Evolutionary conservation across 2,888 invertebrate genomes (phyloP).

Genomic region (Mesorhabditis sp.): DNA sequence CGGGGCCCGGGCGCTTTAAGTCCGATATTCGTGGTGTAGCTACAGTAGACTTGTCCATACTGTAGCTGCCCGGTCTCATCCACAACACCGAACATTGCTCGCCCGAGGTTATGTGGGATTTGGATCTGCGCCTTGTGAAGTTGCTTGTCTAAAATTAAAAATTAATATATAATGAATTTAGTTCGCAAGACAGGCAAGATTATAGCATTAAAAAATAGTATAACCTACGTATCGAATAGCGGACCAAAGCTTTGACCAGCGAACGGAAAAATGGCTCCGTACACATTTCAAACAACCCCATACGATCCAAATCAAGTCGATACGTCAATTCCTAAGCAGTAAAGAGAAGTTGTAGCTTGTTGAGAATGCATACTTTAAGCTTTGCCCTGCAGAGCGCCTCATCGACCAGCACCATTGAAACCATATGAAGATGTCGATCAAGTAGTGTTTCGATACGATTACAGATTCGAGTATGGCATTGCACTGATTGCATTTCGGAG

Average conservation of each 20-base stretch:
- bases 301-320: slow-evolving; percentile 25
- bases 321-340: slow-evolving; percentile 27
- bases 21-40: slow-evolving; percentile 33
- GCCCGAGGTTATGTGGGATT: slow-evolving; percentile 28
- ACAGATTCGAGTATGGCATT: slow-evolving; percentile 38
- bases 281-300: slow-evolving; percentile 24
- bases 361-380: slow-evolving; percentile 20
- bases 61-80: slow-evolving; percentile 50
- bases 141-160: slow-evolving; percentile 13
- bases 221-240: slow-evolving; percentile 27
- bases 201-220: neutral
- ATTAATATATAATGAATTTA: too few species aligned
- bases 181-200: neutral
- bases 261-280: slow-evolving; percentile 52
- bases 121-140: slow-evolving; percentile 30
- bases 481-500: slow-evolving; percentile 41
- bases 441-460: slow-evolving; percentile 48
- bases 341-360: neutral
- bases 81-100: slow-evolving; percentile 51
- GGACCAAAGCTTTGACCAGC: slow-evolving; percentile 39
- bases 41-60: slow-evolving; percentile 50
- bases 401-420: slow-evolving; percentile 39
- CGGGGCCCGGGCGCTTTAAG: slow-evolving; percentile 17
- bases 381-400: slow-evolving; percentile 39
- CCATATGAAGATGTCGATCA: slow-evolving; percentile 39